Evolutionary conservation across 2,888 invertebrate genomes (phyloP).

Genomic region (Brenthis daphne): DNA sequence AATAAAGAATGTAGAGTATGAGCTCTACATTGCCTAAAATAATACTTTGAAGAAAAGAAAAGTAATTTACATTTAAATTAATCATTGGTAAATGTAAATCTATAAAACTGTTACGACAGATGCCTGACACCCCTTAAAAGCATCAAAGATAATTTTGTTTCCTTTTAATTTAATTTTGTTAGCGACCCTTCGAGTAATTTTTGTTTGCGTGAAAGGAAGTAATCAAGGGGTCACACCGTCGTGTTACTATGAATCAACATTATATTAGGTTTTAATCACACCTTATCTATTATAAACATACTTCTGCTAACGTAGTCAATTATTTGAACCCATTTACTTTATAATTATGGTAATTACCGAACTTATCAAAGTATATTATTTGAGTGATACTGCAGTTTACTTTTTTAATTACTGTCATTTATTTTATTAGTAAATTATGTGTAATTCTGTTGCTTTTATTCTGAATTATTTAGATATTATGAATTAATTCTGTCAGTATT

Average conservation of each 20-base stretch:
- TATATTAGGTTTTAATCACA: conserved; percentile 30
- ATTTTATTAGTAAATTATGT: too few species aligned
- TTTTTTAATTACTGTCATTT: too few species aligned
- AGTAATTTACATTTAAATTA: conserved; percentile 4
- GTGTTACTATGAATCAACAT: conserved; percentile 28
- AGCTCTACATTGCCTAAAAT: not conserved
- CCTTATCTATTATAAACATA: conserved; percentile 30
- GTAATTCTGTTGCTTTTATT: too few species aligned
- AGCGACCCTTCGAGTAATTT: conserved; percentile 23
- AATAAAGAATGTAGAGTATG: too few species aligned
- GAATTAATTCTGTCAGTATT: too few species aligned
- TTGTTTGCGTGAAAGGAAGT: conserved; percentile 37
- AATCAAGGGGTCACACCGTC: conserved; percentile 40
- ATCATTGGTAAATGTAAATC: conserved; percentile 7
- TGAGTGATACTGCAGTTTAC: too few species aligned
- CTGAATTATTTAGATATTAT: too few species aligned
- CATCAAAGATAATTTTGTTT: conserved; percentile 31
- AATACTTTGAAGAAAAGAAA: not conserved
- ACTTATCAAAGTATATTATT: not conserved
- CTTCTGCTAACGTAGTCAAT: not conserved
- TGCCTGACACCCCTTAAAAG: conserved; percentile 21
- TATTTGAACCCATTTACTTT: conserved; percentile 1
- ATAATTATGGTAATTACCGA: not conserved
- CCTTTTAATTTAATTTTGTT: conserved; percentile 32
- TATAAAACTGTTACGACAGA: not conserved